phyloP scores from a whole-genome alignment of 2,113 vertebrate genomes.

The Heteronetta atricapilla region DNA sequence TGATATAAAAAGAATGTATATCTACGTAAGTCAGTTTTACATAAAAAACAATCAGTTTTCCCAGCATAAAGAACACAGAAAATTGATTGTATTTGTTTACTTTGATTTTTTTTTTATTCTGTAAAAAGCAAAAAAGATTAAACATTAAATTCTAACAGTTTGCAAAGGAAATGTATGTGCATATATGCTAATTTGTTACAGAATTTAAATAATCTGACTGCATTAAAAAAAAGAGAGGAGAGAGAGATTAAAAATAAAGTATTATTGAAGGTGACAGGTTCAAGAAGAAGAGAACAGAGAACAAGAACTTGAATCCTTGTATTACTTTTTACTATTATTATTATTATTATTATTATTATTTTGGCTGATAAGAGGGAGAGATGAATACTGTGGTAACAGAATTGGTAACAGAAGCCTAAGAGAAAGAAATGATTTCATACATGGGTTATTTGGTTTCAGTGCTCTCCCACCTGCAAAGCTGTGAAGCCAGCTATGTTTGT shows the following conservation, averaged over 20 bases:
- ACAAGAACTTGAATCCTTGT: background rate
- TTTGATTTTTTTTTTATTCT: background rate
- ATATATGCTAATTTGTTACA: background rate
- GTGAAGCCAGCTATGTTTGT: background rate
- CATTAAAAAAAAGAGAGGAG: background rate
- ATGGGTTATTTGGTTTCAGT: background rate
- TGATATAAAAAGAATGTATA: accelerated
- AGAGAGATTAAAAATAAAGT: background rate
- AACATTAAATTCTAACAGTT: background rate
- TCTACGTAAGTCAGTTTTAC: background rate
- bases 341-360: background rate
- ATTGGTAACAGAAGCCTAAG: background rate
- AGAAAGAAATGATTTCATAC: background rate
- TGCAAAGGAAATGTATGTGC: background rate
- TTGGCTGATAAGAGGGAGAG: background rate
- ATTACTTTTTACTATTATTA: background rate
- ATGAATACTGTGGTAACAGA: background rate
- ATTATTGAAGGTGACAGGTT: background rate
- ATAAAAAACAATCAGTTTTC: background rate
- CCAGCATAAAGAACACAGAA: background rate
- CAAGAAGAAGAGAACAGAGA: background rate
- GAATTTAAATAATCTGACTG: background rate
- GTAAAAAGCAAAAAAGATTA: background rate
- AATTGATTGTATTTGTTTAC: background rate
- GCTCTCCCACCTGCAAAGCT: background rate